Percentiles rank a stretch among this genome's conserved stretches.
phyloP scores from a whole-genome alignment of 2,888 invertebrate genomes.

The Trichopoda pennipes region DNA sequence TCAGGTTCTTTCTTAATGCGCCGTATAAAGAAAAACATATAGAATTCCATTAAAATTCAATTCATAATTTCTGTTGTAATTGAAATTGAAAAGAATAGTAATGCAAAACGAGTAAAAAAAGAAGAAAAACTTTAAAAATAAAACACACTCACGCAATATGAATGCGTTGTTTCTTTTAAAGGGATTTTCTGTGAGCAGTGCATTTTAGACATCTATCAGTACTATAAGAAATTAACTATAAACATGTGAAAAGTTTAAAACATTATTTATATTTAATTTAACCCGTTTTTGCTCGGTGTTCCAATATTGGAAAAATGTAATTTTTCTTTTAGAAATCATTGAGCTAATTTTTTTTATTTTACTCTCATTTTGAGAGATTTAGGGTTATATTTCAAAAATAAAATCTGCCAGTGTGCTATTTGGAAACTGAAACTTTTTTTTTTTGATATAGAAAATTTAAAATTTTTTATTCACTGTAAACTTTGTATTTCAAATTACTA shows the following conservation, averaged over 20 bases:
- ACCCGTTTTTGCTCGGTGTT: too few relatives aligned
- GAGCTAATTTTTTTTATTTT: too few relatives aligned
- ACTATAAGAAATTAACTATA: too few relatives aligned
- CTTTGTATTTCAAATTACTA: not conserved
- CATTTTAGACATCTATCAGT: not conserved
- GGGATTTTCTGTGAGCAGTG: not conserved
- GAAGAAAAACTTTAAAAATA: constrained; percentile 38
- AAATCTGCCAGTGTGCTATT: too few relatives aligned
- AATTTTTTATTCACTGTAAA: constrained; percentile 1
- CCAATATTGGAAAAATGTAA: too few relatives aligned
- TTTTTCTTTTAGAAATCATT: too few relatives aligned
- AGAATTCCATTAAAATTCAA: constrained; percentile 46
- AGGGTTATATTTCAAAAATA: too few relatives aligned
- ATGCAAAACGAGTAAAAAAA: not conserved
- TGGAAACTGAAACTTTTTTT: constrained; percentile 17
- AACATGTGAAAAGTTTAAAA: too few relatives aligned
- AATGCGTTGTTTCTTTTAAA: constrained; percentile 2
- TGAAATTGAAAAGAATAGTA: constrained; percentile 29
- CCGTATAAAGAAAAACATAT: constrained; percentile 19
- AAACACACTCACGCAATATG: constrained; percentile 31
- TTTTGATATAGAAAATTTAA: constrained; percentile 8
- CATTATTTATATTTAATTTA: too few relatives aligned
- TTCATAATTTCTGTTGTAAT: constrained; percentile 45
- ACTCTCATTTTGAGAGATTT: too few relatives aligned
- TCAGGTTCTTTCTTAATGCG: constrained; percentile 11